Base-by-base conservation (phyloP, 2,888 invertebrate genomes). In the Rotaria socialis region DNA sequence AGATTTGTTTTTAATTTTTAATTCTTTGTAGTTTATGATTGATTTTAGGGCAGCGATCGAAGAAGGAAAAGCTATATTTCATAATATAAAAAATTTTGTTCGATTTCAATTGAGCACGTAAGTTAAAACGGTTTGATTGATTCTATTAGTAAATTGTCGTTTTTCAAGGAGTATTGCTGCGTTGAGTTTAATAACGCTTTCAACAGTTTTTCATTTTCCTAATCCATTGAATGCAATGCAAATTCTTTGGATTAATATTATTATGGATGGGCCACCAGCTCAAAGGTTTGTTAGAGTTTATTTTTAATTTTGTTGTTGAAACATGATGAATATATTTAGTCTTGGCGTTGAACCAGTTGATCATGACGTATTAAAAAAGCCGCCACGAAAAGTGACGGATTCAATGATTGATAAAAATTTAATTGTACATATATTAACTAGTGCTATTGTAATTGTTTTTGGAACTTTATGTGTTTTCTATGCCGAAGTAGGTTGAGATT, bases 211-310 rank as follows among this genome's bases (percentile, higher is more conserved):
- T 94, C 94, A 95, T 88, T 95, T 98, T 88, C 97, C 97, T 41
- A 99, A 98, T 93, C 99, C 99, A 8, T 92, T 99, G 86, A 99
- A 99, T 92, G 97, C 99, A 19, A 99, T 99, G 99, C 99, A 99
- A 93, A 99, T 99, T 90, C 93, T 99, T 41, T 99, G 98, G 97
- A 99, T 99, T 89, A 99, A 99, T 90, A 99, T 99, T 87, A 97
- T 99, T 87, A 99, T 99, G 99, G 99, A 99, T 91, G 99, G 97
- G 89, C 93, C 94, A 35, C 94, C 94, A 7, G 94, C 94, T 84
- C 94, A 94, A 91, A 94, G 94, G 84, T 84, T 84, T n/a, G n/a
- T 47, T n/a, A 14, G 11, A 24, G 35, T 35, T 35, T 35, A 35
- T 35, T 67, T 67, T 19, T 67, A 10, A 27, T 35, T 35, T 67